Base-by-base conservation (phyloP, 2,797 vertebrate genomes). In the Neostethus bicornis region DNA sequence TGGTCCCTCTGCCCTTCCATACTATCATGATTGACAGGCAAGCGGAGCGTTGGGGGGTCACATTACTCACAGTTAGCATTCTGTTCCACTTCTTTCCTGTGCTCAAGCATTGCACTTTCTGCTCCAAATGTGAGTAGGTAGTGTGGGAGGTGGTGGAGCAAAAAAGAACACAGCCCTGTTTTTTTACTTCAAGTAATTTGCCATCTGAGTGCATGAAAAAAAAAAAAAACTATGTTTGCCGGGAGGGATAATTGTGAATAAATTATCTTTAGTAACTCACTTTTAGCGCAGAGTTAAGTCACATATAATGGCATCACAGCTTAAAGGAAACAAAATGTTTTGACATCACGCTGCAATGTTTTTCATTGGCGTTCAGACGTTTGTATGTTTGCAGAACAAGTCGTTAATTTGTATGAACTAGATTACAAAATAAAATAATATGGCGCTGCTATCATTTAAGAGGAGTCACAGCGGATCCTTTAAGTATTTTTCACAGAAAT, bases 1-100 rank as follows among this genome's bases (percentile, higher is more conserved):
- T 77, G 68, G 72, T 79, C 72, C 49, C 51, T 76, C 74, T 79
- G 83, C 72, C 84, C 84, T 85, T 83, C 85, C 81, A 79, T 89
- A 87, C 76, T 71, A 78, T 70, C 46, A 25, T 85, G 85, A 85
- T 76, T 83, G 84, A 86, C 85, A 88, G 80, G 75, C 87, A 84
- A 79, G 45, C 74, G 69, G 78, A 66, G 77, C 55, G 34, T 44
- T 16, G 47, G 62, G 47, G 62, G 83, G 85, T 88, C 80, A 76
- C 70, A 87, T 88, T 73, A 84, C 79, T 87, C 85, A 86, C 58
- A 62, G 75, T 69, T 77, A 76, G 78, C 87, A 84, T 87, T 85
- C 85, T 87, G 88, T 88, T 85, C 81, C 61, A 57, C 77, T 58
- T 77, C 62, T 53, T 77, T 74, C 56, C 75, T 80, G 79, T 70